Percentiles rank a stretch among this genome's conserved stretches.
phyloP scores from a whole-genome alignment of 2,888 invertebrate genomes.

The Drosophila falleni region DNA sequence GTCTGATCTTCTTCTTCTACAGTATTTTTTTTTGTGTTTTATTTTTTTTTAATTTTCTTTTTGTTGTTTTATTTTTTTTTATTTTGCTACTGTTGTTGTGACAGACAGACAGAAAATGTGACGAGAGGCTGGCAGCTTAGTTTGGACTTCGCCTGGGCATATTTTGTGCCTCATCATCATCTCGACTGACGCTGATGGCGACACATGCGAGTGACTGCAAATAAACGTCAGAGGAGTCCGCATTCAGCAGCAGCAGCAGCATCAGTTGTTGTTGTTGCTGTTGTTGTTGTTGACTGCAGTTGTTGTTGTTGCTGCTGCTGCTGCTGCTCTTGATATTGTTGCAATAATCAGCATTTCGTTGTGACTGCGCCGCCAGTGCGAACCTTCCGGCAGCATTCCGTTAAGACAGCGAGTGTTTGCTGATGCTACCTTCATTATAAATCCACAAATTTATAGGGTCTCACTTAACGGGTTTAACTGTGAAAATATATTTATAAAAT shows the following conservation, averaged over 20 bases:
- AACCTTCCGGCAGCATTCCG: constrained; percentile 36
- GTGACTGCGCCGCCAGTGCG: constrained; percentile 25
- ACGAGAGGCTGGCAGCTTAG: constrained; percentile 61
- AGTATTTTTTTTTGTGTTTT: constrained; percentile 46
- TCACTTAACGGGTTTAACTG: not conserved
- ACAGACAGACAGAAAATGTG: constrained; percentile 24
- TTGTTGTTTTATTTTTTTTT: constrained; percentile 12
- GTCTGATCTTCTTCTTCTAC: constrained; percentile 48
- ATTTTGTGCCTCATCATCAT: constrained; percentile 73
- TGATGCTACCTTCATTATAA: constrained; percentile 14
- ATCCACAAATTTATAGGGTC: constrained; percentile 15
- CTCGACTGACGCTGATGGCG: constrained; percentile 61
- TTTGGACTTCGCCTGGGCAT: constrained; percentile 64
- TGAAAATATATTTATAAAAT: not conserved
- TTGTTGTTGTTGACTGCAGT: constrained; percentile 7
- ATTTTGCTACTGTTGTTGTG: constrained; percentile 30
- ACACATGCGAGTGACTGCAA: constrained; percentile 77
- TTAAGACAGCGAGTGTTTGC: constrained; percentile 26
- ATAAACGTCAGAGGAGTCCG: constrained; percentile 57
- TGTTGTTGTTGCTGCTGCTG: constrained; percentile 21
- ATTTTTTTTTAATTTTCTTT: constrained; percentile 40
- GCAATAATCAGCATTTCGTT: constrained; percentile 65
- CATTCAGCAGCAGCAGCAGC: constrained; percentile 7
- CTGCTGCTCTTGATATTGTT: constrained; percentile 56
- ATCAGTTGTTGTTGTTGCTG: constrained; percentile 13